Evolutionary conservation across 2,797 vertebrate genomes (phyloP).

Genomic region (Argyrosomus regius): DNA sequence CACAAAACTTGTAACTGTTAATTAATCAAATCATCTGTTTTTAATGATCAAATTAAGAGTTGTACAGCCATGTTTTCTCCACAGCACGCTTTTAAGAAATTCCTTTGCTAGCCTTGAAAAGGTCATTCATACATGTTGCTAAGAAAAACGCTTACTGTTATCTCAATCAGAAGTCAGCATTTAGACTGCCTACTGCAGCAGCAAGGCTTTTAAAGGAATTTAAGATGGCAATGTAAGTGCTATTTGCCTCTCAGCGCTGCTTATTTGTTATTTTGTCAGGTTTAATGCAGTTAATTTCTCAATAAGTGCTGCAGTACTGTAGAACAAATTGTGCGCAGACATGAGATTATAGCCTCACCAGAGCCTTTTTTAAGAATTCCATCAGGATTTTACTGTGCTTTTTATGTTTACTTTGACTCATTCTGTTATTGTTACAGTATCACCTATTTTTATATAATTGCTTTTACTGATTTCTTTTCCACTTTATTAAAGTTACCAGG

Average conservation of each 20-base stretch:
- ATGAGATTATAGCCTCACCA: constrained; percentile 6
- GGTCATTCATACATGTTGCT: constrained; percentile 20
- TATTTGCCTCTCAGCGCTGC: constrained; percentile 1
- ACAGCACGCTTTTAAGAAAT: background rate
- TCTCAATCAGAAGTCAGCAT: constrained; percentile 20
- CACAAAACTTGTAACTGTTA: constrained; percentile 17
- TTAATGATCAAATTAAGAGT: constrained; percentile 32
- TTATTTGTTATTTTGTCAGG: constrained; percentile 15
- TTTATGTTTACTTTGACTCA: constrained; percentile 8
- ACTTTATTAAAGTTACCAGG: constrained; percentile 19
- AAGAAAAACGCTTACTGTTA: background rate
- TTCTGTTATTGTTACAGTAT: background rate
- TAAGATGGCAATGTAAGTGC: constrained; percentile 20
- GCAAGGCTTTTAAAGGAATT: constrained; percentile 26
- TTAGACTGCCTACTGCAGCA: constrained; percentile 3
- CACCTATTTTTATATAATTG: background rate
- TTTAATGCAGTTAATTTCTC: constrained; percentile 40
- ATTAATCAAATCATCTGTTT: constrained; percentile 45
- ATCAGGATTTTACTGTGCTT: constrained; percentile 1
- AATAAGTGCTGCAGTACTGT: constrained; percentile 20
- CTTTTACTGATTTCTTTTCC: background rate
- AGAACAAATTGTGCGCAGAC: constrained; percentile 12
- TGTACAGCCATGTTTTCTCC: background rate
- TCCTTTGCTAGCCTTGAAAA: constrained; percentile 27
- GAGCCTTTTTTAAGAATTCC: background rate